phyloP scores from a whole-genome alignment of 2,113 vertebrate genomes.

The Cepphus grylle region DNA sequence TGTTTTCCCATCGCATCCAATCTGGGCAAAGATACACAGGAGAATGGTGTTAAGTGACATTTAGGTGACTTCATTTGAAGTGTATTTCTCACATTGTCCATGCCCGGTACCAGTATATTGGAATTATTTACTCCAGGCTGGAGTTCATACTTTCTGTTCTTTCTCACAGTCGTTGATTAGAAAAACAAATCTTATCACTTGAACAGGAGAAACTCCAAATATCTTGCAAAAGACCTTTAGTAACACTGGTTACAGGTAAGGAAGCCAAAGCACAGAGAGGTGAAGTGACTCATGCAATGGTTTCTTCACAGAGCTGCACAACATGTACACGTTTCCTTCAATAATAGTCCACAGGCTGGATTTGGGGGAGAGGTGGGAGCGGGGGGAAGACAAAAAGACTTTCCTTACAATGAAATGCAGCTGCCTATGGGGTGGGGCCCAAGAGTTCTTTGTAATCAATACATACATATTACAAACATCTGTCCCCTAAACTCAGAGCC shows the following conservation, averaged over 20 bases:
- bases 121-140: background rate
- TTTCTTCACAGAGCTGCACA: background rate
- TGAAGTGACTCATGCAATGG: rapidly evolving
- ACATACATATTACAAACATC: background rate
- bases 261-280: background rate
- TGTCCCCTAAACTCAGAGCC: background rate
- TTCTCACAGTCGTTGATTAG: background rate
- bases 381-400: background rate
- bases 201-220: background rate
- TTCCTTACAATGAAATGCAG: background rate
- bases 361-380: background rate
- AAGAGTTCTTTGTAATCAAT: background rate
- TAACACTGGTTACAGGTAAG: background rate
- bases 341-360: background rate
- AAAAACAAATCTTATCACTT: background rate
- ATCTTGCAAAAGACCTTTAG: background rate
- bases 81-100: background rate
- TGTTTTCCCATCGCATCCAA: background rate
- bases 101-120: background rate
- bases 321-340: background rate
- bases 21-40: background rate
- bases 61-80: background rate
- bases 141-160: background rate
- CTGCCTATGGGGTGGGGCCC: background rate
- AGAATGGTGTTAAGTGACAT: background rate